These are phyloP conservation scores for Drosophila ohnishii DNA, from an alignment of 1,140 invertebrate genomes.

Conservation along the genomic window DNA sequence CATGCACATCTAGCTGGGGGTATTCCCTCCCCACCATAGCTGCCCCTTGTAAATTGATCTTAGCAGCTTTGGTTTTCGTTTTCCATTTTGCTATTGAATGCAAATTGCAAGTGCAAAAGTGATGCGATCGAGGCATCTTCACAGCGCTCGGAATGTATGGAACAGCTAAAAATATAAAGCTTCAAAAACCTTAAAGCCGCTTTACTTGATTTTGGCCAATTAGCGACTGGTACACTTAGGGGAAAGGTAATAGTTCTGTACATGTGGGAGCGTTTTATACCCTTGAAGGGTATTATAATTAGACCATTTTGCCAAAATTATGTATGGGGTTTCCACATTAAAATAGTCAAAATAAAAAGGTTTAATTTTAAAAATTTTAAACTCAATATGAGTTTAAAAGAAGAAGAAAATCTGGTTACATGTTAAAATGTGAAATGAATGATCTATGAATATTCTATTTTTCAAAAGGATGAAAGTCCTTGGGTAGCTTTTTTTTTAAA, in stretches of 20 bases:
- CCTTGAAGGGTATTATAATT: too few species aligned
- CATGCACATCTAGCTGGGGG: slow-evolving; percentile 18
- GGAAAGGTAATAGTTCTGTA: not conserved
- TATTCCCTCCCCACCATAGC: slow-evolving; percentile 9
- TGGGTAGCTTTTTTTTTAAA: too few species aligned
- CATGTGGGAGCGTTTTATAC: too few species aligned
- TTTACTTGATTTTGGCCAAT: slow-evolving; percentile 26
- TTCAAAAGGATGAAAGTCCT: too few species aligned
- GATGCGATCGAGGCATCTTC: slow-evolving; percentile 50
- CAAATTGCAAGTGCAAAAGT: slow-evolving; percentile 68
- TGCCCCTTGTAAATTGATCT: slow-evolving; percentile 69
- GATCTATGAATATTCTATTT: too few species aligned
- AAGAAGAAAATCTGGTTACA: too few species aligned
- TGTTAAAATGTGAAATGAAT: too few species aligned
- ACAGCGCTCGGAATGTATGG: not conserved
- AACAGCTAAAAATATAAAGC: slow-evolving; percentile 27
- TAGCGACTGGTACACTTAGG: not conserved
- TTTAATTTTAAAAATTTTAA: too few species aligned
- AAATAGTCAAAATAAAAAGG: too few species aligned
- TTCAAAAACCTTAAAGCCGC: slow-evolving; percentile 5
- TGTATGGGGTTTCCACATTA: too few species aligned
- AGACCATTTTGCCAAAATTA: too few species aligned
- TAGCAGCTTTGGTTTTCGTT: slow-evolving; percentile 50
- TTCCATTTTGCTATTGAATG: slow-evolving; percentile 57
- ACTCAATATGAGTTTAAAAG: too few species aligned